phyloP scores from a whole-genome alignment of 2,888 invertebrate genomes.

The Lycocerus yunnanus region DNA sequence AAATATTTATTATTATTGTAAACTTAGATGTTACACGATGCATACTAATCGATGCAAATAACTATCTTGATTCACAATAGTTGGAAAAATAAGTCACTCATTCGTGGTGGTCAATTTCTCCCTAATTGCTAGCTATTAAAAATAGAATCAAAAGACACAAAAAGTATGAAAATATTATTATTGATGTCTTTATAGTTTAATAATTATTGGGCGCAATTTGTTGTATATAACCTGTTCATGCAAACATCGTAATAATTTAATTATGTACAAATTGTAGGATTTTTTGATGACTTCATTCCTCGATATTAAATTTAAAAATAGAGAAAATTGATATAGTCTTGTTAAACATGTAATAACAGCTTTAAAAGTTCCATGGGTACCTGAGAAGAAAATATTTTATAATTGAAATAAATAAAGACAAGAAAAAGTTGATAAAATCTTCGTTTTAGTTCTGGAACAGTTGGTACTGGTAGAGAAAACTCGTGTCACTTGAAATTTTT shows the following conservation, averaged over 20 bases:
- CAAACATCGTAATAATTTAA: not conserved
- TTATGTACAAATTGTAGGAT: not conserved
- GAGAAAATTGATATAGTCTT: not conserved
- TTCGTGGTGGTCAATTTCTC: not conserved
- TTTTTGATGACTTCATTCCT: slow-evolving; percentile 2
- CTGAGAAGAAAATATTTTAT: not conserved
- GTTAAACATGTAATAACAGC: not conserved
- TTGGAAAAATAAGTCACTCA: not conserved
- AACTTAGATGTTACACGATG: not conserved
- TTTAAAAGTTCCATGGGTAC: not conserved
- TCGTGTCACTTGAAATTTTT: too few species aligned
- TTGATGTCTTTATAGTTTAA: not conserved
- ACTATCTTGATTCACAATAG: not conserved
- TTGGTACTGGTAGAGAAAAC: not conserved
- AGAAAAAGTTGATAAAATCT: not conserved
- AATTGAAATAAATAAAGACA: not conserved
- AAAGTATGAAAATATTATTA: not conserved
- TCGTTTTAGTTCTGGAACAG: not conserved
- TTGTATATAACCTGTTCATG: not conserved
- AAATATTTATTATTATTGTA: not conserved
- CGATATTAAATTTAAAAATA: not conserved
- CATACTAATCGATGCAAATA: not conserved
- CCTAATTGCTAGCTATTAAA: not conserved
- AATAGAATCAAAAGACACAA: not conserved
- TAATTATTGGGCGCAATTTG: not conserved